Evolutionary conservation across 2,888 invertebrate species (phyloP).

Genomic region (Capitulum mitella): DNA sequence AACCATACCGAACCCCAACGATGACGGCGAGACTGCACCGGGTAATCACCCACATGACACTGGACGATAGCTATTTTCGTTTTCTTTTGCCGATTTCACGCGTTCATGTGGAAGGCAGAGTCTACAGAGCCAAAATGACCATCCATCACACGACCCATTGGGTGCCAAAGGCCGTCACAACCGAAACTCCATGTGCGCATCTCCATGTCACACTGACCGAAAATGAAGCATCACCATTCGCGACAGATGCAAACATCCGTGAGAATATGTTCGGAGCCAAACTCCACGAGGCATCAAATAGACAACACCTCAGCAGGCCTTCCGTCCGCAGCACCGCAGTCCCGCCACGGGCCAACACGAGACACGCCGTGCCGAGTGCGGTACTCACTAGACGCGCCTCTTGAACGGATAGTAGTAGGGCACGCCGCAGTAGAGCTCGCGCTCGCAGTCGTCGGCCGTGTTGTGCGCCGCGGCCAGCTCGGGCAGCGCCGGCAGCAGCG

Average conservation of each 20-base stretch:
- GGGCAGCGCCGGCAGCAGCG: constrained; percentile 34
- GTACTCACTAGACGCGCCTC: constrained; percentile 56
- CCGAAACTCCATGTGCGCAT: too few species aligned
- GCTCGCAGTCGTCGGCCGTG: constrained; percentile 52
- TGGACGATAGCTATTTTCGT: background rate
- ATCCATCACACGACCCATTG: background rate
- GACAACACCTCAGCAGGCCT: too few species aligned
- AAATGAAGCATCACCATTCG: too few species aligned
- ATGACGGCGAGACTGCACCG: too few species aligned
- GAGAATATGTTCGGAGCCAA: background rate
- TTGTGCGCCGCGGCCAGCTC: constrained; percentile 14
- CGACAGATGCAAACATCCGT: background rate
- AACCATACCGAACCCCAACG: background rate
- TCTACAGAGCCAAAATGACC: background rate
- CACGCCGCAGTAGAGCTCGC: constrained; percentile 65
- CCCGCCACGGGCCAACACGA: too few species aligned
- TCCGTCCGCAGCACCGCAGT: too few species aligned
- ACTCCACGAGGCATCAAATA: too few species aligned
- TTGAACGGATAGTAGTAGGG: constrained; percentile 72
- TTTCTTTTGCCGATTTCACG: background rate
- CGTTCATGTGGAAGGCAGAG: background rate
- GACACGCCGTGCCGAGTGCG: too few species aligned
- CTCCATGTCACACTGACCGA: too few species aligned
- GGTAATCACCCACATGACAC: too few species aligned
- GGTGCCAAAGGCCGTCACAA: too few species aligned